Base-by-base conservation (phyloP, 2,888 invertebrate genomes). In the Drosophila atripex region DNA sequence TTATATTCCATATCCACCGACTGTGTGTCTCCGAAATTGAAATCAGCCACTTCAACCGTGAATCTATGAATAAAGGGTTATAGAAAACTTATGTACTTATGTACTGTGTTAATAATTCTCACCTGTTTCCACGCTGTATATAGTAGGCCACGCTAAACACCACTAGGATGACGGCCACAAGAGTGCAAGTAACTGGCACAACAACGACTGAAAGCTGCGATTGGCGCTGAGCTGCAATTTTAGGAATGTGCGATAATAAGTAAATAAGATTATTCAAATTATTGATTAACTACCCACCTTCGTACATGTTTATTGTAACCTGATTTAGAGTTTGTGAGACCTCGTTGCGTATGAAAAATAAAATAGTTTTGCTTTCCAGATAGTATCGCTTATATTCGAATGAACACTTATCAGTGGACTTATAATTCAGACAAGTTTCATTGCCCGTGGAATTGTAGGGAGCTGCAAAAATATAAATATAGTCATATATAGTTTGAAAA, bases 81-180 rank as follows among this genome's bases (percentile, higher is more conserved):
- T 28, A 9, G 9, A 16, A 18, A 18, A 2, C 4, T 23, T 18
- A 7, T 4, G 0, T 2, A 11, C 5, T 11, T 1, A 11, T 1
- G 6, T 11, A 53, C 2, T 16, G 8, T 5, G 11, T 1, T 1
- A 30, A 0, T 11, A n/a, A 18, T 2, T 25, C 88, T 85, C 90
- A 95, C 95, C 96, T 94, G 55, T 95, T 95, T 78, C 95, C 93
- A 88, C 95, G 96, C 89, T 97, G 97, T 57, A 95, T 93, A 88
- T 97, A 97, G 90, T 96, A 97, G 0, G 97, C 96, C 11, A 97
- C 94, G 11, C 97, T 97, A 90, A 97, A 97, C 39, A 97, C 94
- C 43, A 97, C 95, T 54, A 97, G 91, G 39, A 96, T 96, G 12
- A 97, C 95, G 2, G 97, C 97, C 14, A 95, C 93, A 55, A 97